These are phyloP conservation scores for Coenonympha glycerion DNA, from an alignment of 2,888 invertebrate genomes.

Conservation along the genomic window DNA sequence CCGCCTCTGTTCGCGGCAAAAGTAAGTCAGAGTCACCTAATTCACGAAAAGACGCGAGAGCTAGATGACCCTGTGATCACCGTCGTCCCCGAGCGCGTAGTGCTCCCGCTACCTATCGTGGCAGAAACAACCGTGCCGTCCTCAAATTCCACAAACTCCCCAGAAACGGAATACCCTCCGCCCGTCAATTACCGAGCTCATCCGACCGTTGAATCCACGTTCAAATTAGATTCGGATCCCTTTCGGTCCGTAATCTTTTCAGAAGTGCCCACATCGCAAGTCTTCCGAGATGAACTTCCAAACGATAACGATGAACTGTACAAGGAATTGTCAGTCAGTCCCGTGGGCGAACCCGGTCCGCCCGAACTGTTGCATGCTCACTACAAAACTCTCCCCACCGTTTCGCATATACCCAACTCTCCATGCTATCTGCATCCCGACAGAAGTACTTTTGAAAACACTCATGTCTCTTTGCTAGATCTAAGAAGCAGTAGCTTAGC, in stretches of 20 bases:
- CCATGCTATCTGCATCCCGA: conserved; percentile 68
- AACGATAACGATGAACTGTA: conserved; percentile 45
- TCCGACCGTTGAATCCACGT: conserved; percentile 40
- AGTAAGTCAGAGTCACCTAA: conserved; percentile 56
- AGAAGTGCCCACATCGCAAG: conserved; percentile 56
- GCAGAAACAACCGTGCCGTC: conserved; percentile 71
- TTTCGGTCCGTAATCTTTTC: conserved; percentile 48
- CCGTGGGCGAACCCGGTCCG: conserved; percentile 51
- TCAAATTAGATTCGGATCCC: conserved; percentile 29
- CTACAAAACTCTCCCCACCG: conserved; percentile 60
- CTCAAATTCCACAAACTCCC: conserved; percentile 58
- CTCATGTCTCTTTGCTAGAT: conserved; percentile 52
- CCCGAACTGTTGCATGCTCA: conserved; percentile 68
- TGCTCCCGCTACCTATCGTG: conserved; percentile 57
- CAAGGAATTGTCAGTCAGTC: conserved; percentile 56
- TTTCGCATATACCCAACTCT: conserved; percentile 68
- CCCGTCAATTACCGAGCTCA: conserved; percentile 66
- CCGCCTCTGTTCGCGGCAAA: conserved; percentile 68
- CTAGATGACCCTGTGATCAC: conserved; percentile 54
- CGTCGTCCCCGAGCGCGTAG: conserved; percentile 57
- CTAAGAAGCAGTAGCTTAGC: conserved; percentile 49
- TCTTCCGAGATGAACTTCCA: conserved; percentile 51
- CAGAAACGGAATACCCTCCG: conserved; percentile 63
- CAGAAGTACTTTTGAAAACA: conserved; percentile 47
- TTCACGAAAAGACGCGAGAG: conserved; percentile 43